Evolutionary conservation across 1,140 invertebrate genomes (phyloP), one percentile per base, ranked within the genome.

Genomic region (Aphelenchoides besseyi): DNA sequence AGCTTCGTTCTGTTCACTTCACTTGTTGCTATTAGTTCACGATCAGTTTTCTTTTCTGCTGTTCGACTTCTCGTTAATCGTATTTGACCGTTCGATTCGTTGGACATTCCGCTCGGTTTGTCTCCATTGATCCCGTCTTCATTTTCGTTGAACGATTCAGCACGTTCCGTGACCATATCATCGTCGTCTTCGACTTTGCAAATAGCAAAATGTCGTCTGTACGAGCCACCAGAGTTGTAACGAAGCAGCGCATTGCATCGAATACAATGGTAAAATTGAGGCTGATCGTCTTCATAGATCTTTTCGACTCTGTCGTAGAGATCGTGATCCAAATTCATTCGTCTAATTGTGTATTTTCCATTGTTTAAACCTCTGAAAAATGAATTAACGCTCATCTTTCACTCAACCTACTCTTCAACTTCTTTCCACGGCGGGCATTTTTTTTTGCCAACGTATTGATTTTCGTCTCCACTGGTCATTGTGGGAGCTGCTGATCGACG

Each of bases 361-460:
- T 23, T 48, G 12, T 48, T 23, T 23, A 48, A 23, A 16, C 41
- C 41, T 16, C 41, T 48, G 41, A 12, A 48, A 48, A 48, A 12
- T n/a, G n/a, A n/a, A n/a, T n/a, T n/a, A n/a, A n/a, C n/a, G n/a
- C n/a, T n/a, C n/a, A n/a, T n/a, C n/a, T n/a, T n/a, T n/a, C n/a
- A n/a, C n/a, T n/a, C n/a, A 48, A 48, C 41, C 12, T 16, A 48
- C 41, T 48, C 41, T 48, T 48, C 41, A 23, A 48, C 41, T 48
- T 48, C 41, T 23, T 48, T 48, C 41, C 41, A 48, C 41, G 41
- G 41, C 41, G 41, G 41, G 41, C 41, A 48, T 23, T 48, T 48
- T 23, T n/a, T 48, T 48, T 48, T 48, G 41, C 41, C 41, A 12
- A 48, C 41, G 41, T 48, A 48, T 16, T 16, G 12, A 23, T 16